These are phyloP conservation scores for Eira barbara DNA, from an alignment of 2,113 vertebrate genomes.

Conservation along the genomic window DNA sequence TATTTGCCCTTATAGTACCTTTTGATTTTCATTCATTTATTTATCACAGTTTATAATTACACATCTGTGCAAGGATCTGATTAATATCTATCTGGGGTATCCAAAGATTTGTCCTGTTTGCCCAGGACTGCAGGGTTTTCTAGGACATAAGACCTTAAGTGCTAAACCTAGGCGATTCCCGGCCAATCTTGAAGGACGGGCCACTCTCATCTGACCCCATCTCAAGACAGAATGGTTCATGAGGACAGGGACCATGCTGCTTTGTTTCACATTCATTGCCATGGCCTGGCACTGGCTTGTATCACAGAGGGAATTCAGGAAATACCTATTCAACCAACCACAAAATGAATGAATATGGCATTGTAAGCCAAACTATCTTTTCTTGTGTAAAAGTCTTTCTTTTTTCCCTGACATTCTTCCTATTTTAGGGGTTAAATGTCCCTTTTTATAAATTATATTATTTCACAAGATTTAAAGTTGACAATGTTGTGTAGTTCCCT, in stretches of 20 bases:
- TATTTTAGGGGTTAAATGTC: background rate
- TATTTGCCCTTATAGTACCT: background rate
- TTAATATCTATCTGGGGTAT: background rate
- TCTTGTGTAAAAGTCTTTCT: background rate
- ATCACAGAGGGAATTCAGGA: background rate
- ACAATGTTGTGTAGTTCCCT: background rate
- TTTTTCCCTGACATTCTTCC: background rate
- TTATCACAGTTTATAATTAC: background rate
- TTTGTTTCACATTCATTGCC: background rate
- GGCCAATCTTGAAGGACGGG: background rate
- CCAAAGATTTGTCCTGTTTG: background rate
- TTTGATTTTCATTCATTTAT: background rate
- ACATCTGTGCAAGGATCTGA: background rate
- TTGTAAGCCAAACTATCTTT: background rate
- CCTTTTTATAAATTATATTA: background rate
- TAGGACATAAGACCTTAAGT: background rate
- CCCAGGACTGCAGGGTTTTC: background rate
- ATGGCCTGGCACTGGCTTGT: background rate
- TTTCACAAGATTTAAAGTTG: constrained; percentile 16
- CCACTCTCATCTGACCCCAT: background rate
- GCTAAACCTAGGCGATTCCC: background rate
- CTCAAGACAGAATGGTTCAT: background rate
- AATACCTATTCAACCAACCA: background rate
- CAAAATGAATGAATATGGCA: background rate
- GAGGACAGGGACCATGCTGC: background rate